phyloP scores from a whole-genome alignment of 1,140 invertebrate species.

The Pogonus chalceus region DNA sequence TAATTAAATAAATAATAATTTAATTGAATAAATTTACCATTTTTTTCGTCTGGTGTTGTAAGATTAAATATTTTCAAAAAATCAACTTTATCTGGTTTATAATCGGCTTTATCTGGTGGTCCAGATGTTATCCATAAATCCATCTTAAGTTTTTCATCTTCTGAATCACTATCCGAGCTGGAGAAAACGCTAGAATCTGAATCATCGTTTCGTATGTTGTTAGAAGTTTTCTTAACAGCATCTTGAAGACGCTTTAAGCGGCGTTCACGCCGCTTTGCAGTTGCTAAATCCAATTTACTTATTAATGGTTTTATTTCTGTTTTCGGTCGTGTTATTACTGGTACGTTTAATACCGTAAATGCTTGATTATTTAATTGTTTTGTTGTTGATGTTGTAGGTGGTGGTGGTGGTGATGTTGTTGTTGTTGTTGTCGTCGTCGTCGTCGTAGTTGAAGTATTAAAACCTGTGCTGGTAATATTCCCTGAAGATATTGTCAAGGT shows the following conservation, averaged over 20 bases:
- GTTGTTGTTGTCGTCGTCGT: slow-evolving; percentile 4
- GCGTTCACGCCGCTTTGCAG: slow-evolving; percentile 18
- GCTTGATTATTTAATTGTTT: no score
- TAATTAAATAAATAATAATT: not conserved
- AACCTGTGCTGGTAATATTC: no score
- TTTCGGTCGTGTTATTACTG: not conserved
- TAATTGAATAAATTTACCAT: slow-evolving; percentile 21
- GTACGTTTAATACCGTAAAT: not conserved
- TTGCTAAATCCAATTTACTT: slow-evolving; percentile 28
- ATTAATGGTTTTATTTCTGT: not conserved
- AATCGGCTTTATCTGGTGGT: slow-evolving; percentile 21
- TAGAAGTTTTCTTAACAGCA: not conserved
- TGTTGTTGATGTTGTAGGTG: not conserved
- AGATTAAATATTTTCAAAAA: slow-evolving; percentile 28
- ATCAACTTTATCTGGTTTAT: slow-evolving; percentile 21
- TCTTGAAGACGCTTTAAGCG: not conserved
- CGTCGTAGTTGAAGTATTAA: not conserved
- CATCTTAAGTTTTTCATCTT: slow-evolving; percentile 1
- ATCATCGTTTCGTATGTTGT: not conserved
- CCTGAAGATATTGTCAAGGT: slow-evolving; percentile 1
- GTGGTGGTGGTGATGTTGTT: slow-evolving; percentile 1
- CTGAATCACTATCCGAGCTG: not conserved
- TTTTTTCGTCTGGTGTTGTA: slow-evolving; percentile 26
- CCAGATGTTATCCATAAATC: slow-evolving; percentile 27
- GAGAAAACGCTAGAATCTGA: slow-evolving; percentile 11